Percentiles rank a stretch among this genome's conserved stretches.
phyloP scores from a whole-genome alignment of 2,888 invertebrate genomes.

The Temnothorax unifasciatus region DNA sequence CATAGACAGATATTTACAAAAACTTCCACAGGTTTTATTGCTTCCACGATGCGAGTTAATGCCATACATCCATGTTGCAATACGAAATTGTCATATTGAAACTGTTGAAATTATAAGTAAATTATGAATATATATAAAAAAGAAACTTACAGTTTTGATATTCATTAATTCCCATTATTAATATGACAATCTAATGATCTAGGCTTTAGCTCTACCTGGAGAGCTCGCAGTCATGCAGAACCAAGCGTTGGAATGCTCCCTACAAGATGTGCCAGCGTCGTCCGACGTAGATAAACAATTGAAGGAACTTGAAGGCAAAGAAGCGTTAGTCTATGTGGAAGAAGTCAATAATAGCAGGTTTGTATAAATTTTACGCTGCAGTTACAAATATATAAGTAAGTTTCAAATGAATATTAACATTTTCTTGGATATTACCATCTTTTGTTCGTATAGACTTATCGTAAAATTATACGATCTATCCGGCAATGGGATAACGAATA shows the following conservation, averaged over 20 bases:
- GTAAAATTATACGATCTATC: constrained; percentile 89
- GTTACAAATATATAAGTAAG: constrained; percentile 12
- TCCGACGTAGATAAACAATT: constrained; percentile 71
- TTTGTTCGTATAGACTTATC: constrained; percentile 87
- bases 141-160: constrained; percentile 21
- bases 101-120: background rate
- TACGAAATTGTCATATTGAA: background rate
- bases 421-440: constrained; percentile 43
- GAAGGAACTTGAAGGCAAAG: constrained; percentile 76
- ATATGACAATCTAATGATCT: constrained; percentile 67
- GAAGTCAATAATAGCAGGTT: constrained; percentile 85
- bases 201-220: constrained; percentile 88
- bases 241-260: constrained; percentile 83
- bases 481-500: constrained; percentile 76
- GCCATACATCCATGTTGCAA: constrained; percentile 74
- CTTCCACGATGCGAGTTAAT: constrained; percentile 65
- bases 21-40: background rate
- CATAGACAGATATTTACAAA: constrained; percentile 40
- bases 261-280: constrained; percentile 70
- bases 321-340: constrained; percentile 86
- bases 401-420: background rate
- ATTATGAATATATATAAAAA: background rate
- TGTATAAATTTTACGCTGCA: constrained; percentile 50
- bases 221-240: constrained; percentile 86
- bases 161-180: background rate